Evolutionary conservation across 1,140 invertebrate genomes (phyloP), one percentile per base, ranked within the genome.

Genomic region (Pissodes strobi): DNA sequence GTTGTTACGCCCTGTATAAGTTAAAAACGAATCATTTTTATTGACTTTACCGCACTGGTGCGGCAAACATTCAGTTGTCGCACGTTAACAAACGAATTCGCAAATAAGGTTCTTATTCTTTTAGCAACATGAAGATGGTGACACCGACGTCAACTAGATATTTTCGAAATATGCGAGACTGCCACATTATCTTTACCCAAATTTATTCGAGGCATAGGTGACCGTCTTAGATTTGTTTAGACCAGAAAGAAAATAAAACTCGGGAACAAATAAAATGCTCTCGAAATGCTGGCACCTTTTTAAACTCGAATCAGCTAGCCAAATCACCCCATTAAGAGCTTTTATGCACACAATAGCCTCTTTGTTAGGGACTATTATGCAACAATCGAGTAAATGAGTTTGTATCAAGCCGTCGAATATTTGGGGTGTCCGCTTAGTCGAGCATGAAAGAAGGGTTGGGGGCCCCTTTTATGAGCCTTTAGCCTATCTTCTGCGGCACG

Each of bases 321-420:
- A 66, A 67, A 70, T 65, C 69, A 70, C 66, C 66, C 71, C 68
- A 70, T 72, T 57, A 68, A 65, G 51, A 41, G 51, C 49, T 55
- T 57, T 68, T 63, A 48, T 52, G 19, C 41, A 51, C 43, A 69
- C 62, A 70, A 72, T 66, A 56, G 66, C 53, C 49, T 66, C 51
- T 69, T 67, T 72, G 70, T 70, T 68, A 53, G 41, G 67, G 43
- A 52, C 68, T 67, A 72, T 72, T 72, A 71, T 69, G 52, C 55
- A 69, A 72, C 69, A 72, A 70, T 70, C 68, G 68, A 63, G 59
- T 64, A 64, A 72, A 72, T 70, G 67, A 62, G 64, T 71, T 69
- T 60, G 65, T 65, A 68, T 69, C 70, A 71, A 67, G 68, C 69
- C 62, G 60, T 61, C 71, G 60, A 52, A 62, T 62, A 62, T 62